These are phyloP conservation scores for Pygoscelis adeliae DNA, from an alignment of 2,113 vertebrate genomes.

Conservation along the genomic window DNA sequence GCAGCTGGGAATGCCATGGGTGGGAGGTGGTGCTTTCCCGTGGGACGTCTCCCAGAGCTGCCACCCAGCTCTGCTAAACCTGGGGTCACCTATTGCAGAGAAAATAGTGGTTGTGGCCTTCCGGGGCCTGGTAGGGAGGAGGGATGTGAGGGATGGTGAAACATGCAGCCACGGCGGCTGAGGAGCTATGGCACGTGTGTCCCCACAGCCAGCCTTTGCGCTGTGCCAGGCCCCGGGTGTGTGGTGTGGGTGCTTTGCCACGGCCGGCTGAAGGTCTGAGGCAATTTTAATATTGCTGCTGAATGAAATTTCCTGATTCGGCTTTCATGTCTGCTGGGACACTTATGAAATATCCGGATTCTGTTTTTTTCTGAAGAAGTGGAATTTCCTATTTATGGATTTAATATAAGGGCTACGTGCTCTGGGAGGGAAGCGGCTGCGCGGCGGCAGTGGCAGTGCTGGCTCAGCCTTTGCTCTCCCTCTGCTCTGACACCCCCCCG, in stretches of 20 bases:
- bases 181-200: not conserved
- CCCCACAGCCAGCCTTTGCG: not conserved
- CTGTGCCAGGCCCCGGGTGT: not conserved
- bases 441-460: not conserved
- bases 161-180: fast-evolving
- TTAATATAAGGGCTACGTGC: slow-evolving; percentile 45
- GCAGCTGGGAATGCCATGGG: not conserved
- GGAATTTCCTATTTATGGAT: slow-evolving; percentile 68
- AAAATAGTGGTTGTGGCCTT: fast-evolving
- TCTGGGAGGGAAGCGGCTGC: not conserved
- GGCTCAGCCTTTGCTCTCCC: not conserved
- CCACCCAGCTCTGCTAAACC: not conserved
- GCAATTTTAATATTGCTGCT: slow-evolving; percentile 5
- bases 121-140: no score
- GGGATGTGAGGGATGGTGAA: fast-evolving
- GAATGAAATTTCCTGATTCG: slow-evolving; percentile 63
- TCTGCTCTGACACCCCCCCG: not conserved
- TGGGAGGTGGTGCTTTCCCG: not conserved
- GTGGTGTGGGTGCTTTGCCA: not conserved
- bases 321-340: slow-evolving; percentile 57
- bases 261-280: not conserved
- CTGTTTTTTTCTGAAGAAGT: slow-evolving; percentile 48
- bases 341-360: slow-evolving; percentile 52
- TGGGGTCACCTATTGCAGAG: not conserved
- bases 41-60: not conserved